Evolutionary conservation across 2,113 vertebrate species (phyloP).

Genomic region (Galbula dea): DNA sequence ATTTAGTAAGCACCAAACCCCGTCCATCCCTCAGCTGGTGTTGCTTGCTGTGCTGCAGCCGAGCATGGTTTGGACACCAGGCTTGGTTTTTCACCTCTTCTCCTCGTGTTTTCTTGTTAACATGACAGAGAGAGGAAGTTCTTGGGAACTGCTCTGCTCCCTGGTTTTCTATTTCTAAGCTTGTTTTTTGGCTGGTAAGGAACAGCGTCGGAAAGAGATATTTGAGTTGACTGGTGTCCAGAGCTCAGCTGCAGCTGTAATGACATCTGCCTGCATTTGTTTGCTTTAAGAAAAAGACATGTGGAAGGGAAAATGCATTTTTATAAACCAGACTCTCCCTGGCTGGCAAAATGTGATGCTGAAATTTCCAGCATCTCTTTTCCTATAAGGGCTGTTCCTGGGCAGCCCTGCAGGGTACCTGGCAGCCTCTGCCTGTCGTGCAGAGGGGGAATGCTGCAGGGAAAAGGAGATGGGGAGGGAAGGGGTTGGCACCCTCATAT

Average conservation of each 20-base stretch:
- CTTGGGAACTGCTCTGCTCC: neutral
- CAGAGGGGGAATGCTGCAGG: neutral
- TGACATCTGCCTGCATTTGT: constrained; percentile 50
- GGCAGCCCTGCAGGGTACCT: neutral
- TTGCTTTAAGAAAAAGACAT: constrained; percentile 30
- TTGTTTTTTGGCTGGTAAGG: neutral
- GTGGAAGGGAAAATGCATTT: neutral
- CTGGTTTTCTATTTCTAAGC: neutral
- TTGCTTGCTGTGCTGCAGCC: neutral
- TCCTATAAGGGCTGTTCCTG: neutral
- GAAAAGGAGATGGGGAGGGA: neutral
- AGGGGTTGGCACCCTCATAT: neutral
- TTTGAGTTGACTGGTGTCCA: constrained; percentile 43
- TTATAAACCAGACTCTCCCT: neutral
- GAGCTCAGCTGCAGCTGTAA: neutral
- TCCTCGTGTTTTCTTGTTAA: neutral
- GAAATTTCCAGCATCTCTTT: neutral
- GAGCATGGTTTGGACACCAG: neutral
- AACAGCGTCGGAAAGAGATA: neutral
- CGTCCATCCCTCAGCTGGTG: neutral
- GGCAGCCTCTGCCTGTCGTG: neutral
- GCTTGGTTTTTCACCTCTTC: neutral
- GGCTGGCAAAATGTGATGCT: neutral
- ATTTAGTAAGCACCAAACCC: neutral
- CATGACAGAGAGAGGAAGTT: neutral